Base-by-base conservation (phyloP, 2,797 vertebrate species). In the Sternotherus odoratus region DNA sequence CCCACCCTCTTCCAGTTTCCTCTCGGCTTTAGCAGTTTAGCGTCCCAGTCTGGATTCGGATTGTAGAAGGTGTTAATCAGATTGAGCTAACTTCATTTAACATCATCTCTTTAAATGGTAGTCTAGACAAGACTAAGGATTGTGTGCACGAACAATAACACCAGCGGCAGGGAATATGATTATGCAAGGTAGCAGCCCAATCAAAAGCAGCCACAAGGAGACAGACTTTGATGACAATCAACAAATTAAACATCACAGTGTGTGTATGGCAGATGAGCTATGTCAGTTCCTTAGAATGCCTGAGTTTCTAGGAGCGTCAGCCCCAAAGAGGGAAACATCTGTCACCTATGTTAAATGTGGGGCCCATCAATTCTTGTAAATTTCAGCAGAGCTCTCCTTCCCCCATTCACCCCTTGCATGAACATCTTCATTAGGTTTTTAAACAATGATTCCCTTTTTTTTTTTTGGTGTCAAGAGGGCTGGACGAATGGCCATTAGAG, bases 121-220 rank as follows among this genome's bases (percentile, higher is more conserved):
- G 43, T 8, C 5, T 50, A 83, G 75, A 24, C 8, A 66, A 57
- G 85, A 46, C 21, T 46, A 82, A 82, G 48, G 50, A 46, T 21
- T 1, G 9, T 57, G 23, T 57, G 23, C 28, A 53, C 0, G 0
- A 79, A 75, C 19, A 89, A 21, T 11, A 10, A 3, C n/a, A 39
- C 66, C n/a, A 36, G 36, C 11, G 36, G 36, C 63, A 39, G 24
- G 66, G 66, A 39, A 69, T 6, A 39, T 39, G 21, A 69, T 36
- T 21, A 39, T 69, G 66, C 63, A 69, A 69, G 17, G 5, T 39
- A 23, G 21, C n/a, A 39, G n/a, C 12, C 21, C 63, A 39, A 12
- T 39, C 21, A 23, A 39, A 69, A 36, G 36, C 66, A 39, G n/a
- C n/a, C 63, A 10, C 9, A 19, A 66, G 36, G 63, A 36, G n/a